phyloP scores from a whole-genome alignment of 2,888 invertebrate species.

The Chloroclystis v-ata region DNA sequence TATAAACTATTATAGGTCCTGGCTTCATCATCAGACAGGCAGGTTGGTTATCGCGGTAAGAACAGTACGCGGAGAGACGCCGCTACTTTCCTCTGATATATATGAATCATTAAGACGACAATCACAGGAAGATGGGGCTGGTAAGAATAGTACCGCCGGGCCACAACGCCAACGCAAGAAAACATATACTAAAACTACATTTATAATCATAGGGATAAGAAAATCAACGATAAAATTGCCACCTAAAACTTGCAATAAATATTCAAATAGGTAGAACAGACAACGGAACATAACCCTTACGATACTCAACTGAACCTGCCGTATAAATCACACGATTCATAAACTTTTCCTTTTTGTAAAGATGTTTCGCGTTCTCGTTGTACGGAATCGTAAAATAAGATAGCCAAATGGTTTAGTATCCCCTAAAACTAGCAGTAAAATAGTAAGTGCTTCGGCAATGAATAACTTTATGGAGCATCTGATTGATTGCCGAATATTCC shows the following conservation, averaged over 20 bases:
- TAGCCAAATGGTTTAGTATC: slow-evolving; percentile 67
- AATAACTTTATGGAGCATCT: slow-evolving; percentile 66
- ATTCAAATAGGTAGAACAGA: slow-evolving; percentile 9
- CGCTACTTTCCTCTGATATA: too few relatives aligned
- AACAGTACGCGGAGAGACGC: too few relatives aligned
- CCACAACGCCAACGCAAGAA: slow-evolving; percentile 5
- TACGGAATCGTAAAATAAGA: slow-evolving; percentile 64
- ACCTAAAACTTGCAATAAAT: slow-evolving; percentile 7
- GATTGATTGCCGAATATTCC: slow-evolving; percentile 63
- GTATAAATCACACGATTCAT: slow-evolving; percentile 49
- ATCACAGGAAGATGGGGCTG: too few relatives aligned
- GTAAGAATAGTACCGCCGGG: too few relatives aligned
- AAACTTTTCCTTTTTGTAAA: slow-evolving; percentile 53
- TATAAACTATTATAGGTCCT: too few relatives aligned
- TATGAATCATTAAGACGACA: too few relatives aligned
- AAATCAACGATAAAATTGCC: neutral
- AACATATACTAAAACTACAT: too few relatives aligned
- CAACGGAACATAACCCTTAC: slow-evolving; percentile 20
- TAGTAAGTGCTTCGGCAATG: slow-evolving; percentile 59
- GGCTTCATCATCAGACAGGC: too few relatives aligned
- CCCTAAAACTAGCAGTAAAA: slow-evolving; percentile 67
- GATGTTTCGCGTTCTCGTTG: slow-evolving; percentile 45
- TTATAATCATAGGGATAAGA: too few relatives aligned
- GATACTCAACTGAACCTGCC: slow-evolving; percentile 21
- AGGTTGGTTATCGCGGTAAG: too few relatives aligned